phyloP scores from a whole-genome alignment of 2,888 invertebrate species.

The Tipula unca region DNA sequence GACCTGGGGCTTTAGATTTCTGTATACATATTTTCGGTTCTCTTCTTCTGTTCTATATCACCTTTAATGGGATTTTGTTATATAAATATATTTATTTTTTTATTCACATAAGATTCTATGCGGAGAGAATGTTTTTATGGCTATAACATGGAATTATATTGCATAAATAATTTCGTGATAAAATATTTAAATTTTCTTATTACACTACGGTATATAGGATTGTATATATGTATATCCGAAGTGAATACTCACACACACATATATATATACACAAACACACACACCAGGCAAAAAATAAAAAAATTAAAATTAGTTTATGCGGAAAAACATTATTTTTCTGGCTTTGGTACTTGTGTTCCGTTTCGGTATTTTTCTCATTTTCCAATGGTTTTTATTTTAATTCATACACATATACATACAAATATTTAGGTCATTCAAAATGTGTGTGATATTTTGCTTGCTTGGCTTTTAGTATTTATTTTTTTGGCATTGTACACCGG shows the following conservation, averaged over 20 bases:
- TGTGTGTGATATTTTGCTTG: not conserved
- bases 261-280: not conserved
- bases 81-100: not conserved
- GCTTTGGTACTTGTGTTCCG: not conserved
- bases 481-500: not conserved
- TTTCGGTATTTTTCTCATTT: not conserved
- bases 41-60: not conserved
- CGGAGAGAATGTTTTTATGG: not conserved
- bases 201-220: not conserved
- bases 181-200: conserved; percentile 18
- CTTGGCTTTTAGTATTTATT: not conserved
- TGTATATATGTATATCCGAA: not conserved
- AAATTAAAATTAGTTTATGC: conserved; percentile 15
- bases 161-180: conserved; percentile 18
- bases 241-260: not conserved
- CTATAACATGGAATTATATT: conserved; percentile 14
- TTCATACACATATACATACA: no score
- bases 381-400: not conserved
- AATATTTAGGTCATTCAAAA: not conserved
- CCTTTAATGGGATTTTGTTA: conserved; percentile 18
- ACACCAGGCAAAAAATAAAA: not conserved
- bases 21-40: not conserved
- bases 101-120: not conserved
- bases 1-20: conserved; percentile 18
- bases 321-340: conserved; percentile 15